phyloP scores from a whole-genome alignment of 2,113 vertebrate genomes.

The Hystrix cristata region DNA sequence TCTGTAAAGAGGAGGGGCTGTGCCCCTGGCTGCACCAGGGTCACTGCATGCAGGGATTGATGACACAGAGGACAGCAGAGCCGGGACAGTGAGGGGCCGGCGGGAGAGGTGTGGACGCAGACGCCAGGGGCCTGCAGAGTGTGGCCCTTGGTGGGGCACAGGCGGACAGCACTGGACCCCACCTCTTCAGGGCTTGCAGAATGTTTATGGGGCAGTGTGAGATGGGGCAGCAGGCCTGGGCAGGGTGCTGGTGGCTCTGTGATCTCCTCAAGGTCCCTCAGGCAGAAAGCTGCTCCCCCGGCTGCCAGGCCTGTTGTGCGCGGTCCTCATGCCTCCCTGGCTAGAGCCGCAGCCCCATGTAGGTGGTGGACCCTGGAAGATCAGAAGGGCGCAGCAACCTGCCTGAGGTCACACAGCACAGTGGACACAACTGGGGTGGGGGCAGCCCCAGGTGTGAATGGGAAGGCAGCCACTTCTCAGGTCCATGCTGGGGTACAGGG shows the following conservation, averaged over 20 bases:
- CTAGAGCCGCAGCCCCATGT: background rate
- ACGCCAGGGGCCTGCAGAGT: background rate
- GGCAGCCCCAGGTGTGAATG: background rate
- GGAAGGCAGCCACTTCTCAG: background rate
- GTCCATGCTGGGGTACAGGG: background rate
- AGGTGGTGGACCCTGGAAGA: background rate
- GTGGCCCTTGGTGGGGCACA: background rate
- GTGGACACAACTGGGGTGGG: background rate
- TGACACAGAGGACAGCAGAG: background rate
- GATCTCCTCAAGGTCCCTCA: background rate
- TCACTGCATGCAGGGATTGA: background rate
- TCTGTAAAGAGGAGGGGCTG: background rate
- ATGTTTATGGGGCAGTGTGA: accelerated
- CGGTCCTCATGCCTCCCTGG: background rate
- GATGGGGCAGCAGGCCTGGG: background rate
- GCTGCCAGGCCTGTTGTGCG: background rate
- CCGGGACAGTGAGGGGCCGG: accelerated
- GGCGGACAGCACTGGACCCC: background rate
- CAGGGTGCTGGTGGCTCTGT: background rate
- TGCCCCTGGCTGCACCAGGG: accelerated
- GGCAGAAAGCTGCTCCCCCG: constrained; percentile 82
- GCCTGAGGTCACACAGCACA: background rate
- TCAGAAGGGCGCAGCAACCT: background rate
- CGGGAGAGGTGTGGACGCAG: background rate
- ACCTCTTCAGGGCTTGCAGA: background rate